A percentile compares a stretch with the other conserved stretches of the same genome.
Conservation (phyloP, 2,888 invertebrate species). For the Volucella inanis region DNA sequence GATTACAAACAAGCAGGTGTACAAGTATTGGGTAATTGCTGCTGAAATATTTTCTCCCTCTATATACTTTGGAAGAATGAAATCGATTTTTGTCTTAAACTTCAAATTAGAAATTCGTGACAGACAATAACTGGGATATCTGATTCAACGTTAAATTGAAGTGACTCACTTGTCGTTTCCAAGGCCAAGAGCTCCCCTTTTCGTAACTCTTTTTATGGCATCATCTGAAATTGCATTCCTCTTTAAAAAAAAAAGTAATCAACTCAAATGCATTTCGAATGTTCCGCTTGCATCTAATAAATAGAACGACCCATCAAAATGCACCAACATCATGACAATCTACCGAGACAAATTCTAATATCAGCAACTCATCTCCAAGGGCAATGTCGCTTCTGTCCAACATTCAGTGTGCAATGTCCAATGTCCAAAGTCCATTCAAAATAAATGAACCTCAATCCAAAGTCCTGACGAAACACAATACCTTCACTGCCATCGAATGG, state of each 20-base stretch:
- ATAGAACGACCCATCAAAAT: slow-evolving; percentile 34
- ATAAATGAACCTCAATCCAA: slow-evolving; percentile 61
- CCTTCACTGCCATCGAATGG: slow-evolving; percentile 36
- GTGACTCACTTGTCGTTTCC: neutral
- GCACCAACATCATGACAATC: slow-evolving; percentile 26
- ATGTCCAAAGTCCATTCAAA: slow-evolving; percentile 65
- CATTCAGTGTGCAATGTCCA: neutral
- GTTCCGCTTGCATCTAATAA: slow-evolving; percentile 52
- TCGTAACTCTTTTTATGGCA: slow-evolving; percentile 37
- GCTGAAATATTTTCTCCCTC: no score
- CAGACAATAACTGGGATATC: neutral
- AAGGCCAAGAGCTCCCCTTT: no score
- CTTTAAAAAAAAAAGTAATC: slow-evolving; percentile 63
- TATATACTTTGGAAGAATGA: no score
- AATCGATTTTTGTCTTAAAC: no score
- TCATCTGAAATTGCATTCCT: slow-evolving; percentile 62
- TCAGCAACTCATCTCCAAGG: slow-evolving; percentile 33
- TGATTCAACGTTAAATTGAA: neutral
- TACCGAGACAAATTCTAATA: slow-evolving; percentile 46
- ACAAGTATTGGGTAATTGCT: no score
- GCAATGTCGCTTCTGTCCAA: slow-evolving; percentile 19
- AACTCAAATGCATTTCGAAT: slow-evolving; percentile 61
- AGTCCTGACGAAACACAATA: slow-evolving; percentile 50
- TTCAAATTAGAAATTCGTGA: no score
- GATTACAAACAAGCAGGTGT: no score